Conservation (phyloP, 2,797 vertebrate species). For the Pipistrellus nathusii region DNA sequence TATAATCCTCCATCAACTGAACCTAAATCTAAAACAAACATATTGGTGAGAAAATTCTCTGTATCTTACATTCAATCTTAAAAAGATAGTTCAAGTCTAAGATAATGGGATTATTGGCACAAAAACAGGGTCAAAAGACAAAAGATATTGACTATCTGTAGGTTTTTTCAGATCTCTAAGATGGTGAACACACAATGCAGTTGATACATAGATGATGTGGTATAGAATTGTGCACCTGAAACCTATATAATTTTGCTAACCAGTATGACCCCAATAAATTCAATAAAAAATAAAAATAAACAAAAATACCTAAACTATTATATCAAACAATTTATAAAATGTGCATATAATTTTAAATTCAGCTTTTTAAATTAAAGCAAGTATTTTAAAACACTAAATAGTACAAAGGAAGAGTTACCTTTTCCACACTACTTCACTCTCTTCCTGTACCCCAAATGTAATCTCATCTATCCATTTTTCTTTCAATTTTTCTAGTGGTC, state of each 20-base stretch:
- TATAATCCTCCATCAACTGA: background rate
- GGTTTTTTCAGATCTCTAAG: background rate
- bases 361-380: background rate
- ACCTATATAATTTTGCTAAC: background rate
- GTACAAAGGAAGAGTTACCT: background rate
- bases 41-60: background rate
- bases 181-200: background rate
- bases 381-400: slow-evolving; percentile 12
- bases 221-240: background rate
- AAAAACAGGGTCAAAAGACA: background rate
- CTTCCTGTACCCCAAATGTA: background rate
- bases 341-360: background rate
- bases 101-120: background rate
- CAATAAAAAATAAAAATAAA: background rate
- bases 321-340: background rate
- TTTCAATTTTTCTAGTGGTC: background rate
- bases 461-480: background rate
- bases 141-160: background rate
- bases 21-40: background rate
- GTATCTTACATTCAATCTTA: background rate
- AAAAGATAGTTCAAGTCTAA: background rate
- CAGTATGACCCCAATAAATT: background rate
- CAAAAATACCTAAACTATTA: background rate
- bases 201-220: background rate
- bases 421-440: background rate